Conservation (phyloP, 2,888 invertebrate species). For the Caenorhabditis doughertyi region DNA sequence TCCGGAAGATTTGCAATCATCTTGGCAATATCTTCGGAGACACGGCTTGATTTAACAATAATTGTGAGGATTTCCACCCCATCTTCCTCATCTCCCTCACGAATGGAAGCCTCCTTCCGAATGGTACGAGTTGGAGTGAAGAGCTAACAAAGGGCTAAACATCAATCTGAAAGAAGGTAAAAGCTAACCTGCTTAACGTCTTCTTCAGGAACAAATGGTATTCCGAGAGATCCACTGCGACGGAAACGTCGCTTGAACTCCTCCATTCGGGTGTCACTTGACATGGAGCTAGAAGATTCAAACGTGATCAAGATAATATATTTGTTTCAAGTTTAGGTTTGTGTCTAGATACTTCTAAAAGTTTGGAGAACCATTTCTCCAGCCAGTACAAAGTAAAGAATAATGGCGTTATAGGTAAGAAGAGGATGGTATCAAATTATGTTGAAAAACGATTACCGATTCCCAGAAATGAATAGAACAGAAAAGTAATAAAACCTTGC, state of each 20-base stretch:
- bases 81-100: conserved; percentile 75
- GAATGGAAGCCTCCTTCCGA: conserved; percentile 50
- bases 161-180: neutral
- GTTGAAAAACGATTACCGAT: neutral
- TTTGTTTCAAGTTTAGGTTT: too few relatives aligned
- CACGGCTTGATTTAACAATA: conserved; percentile 75
- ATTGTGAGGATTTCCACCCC: conserved; percentile 76
- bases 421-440: neutral
- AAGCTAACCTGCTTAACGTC: conserved; percentile 71
- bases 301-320: too few relatives aligned
- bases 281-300: conserved; percentile 47
- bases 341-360: too few relatives aligned
- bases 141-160: conserved; percentile 14
- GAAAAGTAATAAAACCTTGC: neutral
- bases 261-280: conserved; percentile 71
- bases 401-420: too few relatives aligned
- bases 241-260: conserved; percentile 82
- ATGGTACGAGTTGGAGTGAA: conserved; percentile 45
- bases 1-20: conserved; percentile 77
- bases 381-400: too few relatives aligned
- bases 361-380: too few relatives aligned
- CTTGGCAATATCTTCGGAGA: conserved; percentile 69
- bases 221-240: conserved; percentile 81
- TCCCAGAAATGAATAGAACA: too few relatives aligned
- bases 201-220: conserved; percentile 82